Evolutionary conservation across 2,888 invertebrate species (phyloP).

Genomic region (Erebia epiphron): DNA sequence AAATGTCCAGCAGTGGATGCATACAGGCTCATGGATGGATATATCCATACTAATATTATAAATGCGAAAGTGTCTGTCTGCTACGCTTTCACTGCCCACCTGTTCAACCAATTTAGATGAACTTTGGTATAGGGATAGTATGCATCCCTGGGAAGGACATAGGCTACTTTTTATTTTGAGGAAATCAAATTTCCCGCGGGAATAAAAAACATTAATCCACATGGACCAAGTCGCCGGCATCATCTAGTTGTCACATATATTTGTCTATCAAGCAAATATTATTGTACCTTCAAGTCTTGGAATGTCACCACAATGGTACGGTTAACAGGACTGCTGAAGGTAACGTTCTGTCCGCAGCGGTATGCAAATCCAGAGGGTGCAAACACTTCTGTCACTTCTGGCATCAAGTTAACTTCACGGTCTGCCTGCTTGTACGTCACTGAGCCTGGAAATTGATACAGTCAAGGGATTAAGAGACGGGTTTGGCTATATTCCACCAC

Average conservation of each 20-base stretch:
- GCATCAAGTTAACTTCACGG: slow-evolving; percentile 42
- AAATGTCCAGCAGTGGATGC: too few species aligned
- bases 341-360: slow-evolving; percentile 68
- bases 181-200: too few species aligned
- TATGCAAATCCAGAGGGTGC: slow-evolving; percentile 77
- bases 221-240: too few species aligned
- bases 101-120: neutral
- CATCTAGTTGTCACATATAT: too few species aligned
- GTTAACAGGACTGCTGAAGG: slow-evolving; percentile 52
- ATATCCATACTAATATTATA: neutral
- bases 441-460: slow-evolving; percentile 49
- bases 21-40: too few species aligned
- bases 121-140: too few species aligned
- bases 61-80: neutral
- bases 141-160: too few species aligned
- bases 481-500: too few species aligned
- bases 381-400: slow-evolving; percentile 51
- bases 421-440: slow-evolving; percentile 44
- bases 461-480: too few species aligned
- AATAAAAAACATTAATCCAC: too few species aligned
- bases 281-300: slow-evolving; percentile 65
- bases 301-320: slow-evolving; percentile 52
- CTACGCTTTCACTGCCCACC: neutral
- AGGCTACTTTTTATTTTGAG: too few species aligned
- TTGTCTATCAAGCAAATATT: neutral